phyloP scores from a whole-genome alignment of 2,888 invertebrate species.

The Pachydiplax longipennis region DNA sequence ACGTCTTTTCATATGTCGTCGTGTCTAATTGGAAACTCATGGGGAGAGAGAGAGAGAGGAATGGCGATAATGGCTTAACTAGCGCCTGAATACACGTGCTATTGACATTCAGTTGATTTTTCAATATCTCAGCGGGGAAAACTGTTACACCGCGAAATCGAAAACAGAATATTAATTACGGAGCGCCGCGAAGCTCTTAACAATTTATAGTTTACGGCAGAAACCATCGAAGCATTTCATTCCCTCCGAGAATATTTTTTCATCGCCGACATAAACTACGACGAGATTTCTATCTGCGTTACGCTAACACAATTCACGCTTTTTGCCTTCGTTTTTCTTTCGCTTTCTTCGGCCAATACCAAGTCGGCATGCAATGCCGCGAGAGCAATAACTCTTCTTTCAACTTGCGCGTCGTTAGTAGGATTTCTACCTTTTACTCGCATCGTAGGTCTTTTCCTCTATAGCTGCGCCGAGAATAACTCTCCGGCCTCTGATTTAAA shows the following conservation, averaged over 20 bases:
- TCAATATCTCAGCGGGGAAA: neutral
- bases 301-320: neutral
- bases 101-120: neutral
- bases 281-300: neutral
- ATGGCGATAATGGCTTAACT: neutral
- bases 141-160: neutral
- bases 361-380: neutral
- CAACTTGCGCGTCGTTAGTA: constrained; percentile 17
- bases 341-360: constrained; percentile 17
- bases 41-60: neutral
- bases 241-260: neutral
- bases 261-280: neutral
- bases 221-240: neutral
- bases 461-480: neutral
- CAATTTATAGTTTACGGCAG: neutral
- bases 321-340: neutral
- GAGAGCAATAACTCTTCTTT: constrained; percentile 21
- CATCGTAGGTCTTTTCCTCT: neutral
- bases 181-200: neutral
- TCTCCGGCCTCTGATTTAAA: constrained; percentile 15
- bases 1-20: neutral
- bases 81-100: neutral
- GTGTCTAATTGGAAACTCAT: neutral
- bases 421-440: constrained; percentile 10
- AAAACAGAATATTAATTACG: neutral